phyloP scores from a whole-genome alignment of 2,888 invertebrate genomes.

The Troilus luridus region DNA sequence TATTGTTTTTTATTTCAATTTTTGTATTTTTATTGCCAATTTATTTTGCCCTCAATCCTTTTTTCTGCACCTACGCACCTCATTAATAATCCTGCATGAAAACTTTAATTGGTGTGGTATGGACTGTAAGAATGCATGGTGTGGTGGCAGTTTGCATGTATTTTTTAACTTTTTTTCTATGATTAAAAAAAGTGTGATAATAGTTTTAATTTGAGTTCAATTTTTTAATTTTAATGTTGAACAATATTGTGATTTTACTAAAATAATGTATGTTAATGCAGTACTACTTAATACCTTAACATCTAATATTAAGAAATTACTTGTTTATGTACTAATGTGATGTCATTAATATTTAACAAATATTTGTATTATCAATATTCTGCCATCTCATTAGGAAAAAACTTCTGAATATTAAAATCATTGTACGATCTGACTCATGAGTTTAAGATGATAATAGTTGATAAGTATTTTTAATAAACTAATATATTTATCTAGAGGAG shows the following conservation, averaged over 20 bases:
- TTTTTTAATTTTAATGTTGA: not conserved
- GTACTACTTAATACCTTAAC: not conserved
- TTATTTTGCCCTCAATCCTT: not conserved
- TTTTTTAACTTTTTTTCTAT: not conserved
- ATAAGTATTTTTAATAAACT: no score
- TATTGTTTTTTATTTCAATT: not conserved
- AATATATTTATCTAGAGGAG: no score
- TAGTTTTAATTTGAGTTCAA: not conserved
- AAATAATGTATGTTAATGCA: not conserved
- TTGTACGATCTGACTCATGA: not conserved
- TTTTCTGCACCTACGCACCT: not conserved
- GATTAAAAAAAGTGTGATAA: not conserved
- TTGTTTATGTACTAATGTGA: not conserved
- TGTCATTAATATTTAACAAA: slow-evolving; percentile 41
- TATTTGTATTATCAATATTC: slow-evolving; percentile 16
- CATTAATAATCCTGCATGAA: not conserved
- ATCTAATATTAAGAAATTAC: not conserved
- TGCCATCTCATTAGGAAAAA: not conserved
- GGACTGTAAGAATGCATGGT: not conserved
- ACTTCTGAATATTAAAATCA: not conserved
- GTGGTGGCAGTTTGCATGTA: not conserved
- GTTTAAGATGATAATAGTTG: not conserved
- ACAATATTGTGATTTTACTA: not conserved
- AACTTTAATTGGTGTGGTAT: not conserved
- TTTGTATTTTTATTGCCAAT: not conserved